phyloP scores from a whole-genome alignment of 2,797 vertebrate genomes.

The Muraenolepis orangiensis region DNA sequence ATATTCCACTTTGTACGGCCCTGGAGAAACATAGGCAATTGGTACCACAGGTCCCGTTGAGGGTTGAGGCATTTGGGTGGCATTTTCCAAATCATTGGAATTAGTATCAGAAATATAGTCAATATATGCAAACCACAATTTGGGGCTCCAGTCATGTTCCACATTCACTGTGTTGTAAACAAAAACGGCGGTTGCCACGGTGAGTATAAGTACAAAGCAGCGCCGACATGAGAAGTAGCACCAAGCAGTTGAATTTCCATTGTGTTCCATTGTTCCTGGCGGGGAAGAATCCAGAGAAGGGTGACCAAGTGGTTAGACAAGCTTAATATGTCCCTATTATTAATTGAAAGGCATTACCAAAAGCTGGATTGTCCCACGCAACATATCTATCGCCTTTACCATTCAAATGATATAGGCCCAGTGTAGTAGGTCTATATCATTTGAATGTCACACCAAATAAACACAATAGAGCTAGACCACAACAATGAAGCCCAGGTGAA shows the following conservation, averaged over 20 bases:
- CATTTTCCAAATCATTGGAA: neutral
- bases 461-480: neutral
- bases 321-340: neutral
- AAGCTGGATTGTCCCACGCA: neutral
- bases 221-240: neutral
- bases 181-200: constrained; percentile 12
- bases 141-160: neutral
- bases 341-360: neutral
- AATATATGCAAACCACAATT: neutral
- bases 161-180: constrained; percentile 16
- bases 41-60: neutral
- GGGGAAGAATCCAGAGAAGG: constrained; percentile 16
- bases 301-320: neutral
- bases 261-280: neutral
- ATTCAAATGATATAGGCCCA: too few relatives aligned
- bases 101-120: neutral
- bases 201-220: constrained; percentile 27
- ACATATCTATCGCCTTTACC: too few relatives aligned
- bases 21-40: constrained; percentile 39
- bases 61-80: neutral
- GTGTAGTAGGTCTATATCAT: neutral
- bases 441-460: neutral
- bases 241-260: neutral
- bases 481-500: too few relatives aligned
- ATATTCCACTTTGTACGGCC: constrained; percentile 38